Percentiles rank a stretch among this genome's conserved stretches.
Conservation (phyloP, 2,888 invertebrate species). For the Amiota communis region DNA sequence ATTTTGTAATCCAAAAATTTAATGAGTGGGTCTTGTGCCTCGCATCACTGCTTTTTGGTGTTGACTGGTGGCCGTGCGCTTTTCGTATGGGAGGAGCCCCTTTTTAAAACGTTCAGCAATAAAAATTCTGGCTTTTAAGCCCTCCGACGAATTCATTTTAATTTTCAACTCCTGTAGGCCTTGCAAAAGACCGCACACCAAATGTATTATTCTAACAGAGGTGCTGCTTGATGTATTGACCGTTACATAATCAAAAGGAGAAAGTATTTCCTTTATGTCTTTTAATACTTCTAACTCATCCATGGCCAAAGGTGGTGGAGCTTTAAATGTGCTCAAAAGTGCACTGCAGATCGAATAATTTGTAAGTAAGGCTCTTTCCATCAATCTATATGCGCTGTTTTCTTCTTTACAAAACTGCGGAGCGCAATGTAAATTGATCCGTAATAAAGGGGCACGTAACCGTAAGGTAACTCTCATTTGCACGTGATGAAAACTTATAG, state of each 20-base stretch:
- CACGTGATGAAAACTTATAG: no score
- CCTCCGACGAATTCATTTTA: neutral
- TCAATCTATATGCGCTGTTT: no score
- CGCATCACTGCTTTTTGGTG: neutral
- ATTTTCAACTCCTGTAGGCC: neutral
- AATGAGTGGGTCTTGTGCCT: neutral
- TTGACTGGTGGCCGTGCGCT: no score
- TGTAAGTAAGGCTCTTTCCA: no score
- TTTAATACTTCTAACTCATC: neutral
- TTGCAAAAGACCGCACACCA: neutral
- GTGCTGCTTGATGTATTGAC: neutral
- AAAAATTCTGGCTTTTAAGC: neutral
- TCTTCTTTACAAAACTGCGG: no score
- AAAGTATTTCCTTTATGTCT: neutral
- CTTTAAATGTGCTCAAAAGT: no score
- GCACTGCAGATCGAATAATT: no score
- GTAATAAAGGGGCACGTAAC: no score
- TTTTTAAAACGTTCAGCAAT: no score
- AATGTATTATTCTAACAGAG: neutral
- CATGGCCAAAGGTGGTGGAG: neutral
- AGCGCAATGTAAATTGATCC: no score
- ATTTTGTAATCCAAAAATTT: neutral
- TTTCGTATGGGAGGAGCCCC: no score
- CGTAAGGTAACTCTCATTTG: no score
- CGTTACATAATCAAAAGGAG: neutral